Evolutionary conservation across 2,888 invertebrate species (phyloP).

Genomic region (Lymantria dispar): DNA sequence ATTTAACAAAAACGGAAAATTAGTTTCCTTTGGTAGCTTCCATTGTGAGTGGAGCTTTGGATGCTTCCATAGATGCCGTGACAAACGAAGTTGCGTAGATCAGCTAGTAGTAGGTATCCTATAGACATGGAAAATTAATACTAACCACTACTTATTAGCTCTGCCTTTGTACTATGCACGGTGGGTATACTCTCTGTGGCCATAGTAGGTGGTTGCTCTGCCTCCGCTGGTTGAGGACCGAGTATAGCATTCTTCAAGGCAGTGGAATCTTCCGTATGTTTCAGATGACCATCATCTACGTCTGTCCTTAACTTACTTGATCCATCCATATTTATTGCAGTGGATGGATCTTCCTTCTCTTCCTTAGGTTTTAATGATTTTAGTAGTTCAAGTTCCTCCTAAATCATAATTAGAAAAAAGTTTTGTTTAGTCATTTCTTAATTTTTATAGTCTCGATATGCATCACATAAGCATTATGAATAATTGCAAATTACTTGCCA

Average conservation of each 20-base stretch:
- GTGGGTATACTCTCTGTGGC: conserved; percentile 51
- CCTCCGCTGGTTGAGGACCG: conserved; percentile 62
- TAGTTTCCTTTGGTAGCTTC: too few species aligned
- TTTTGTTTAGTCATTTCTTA: too few species aligned
- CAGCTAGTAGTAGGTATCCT: too few species aligned
- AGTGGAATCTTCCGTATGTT: conserved; percentile 73
- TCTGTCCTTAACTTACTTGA: conserved; percentile 58
- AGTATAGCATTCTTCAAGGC: conserved; percentile 73
- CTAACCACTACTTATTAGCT: conserved; percentile 58
- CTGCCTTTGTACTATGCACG: conserved; percentile 61
- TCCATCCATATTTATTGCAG: conserved; percentile 35
- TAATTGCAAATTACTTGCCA: too few species aligned
- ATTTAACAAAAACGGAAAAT: too few species aligned
- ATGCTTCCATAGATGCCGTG: too few species aligned
- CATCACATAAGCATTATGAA: too few species aligned
- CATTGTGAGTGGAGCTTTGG: too few species aligned
- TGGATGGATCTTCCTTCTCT: conserved; percentile 73
- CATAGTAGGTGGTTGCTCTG: conserved; percentile 44
- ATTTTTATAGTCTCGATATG: too few species aligned
- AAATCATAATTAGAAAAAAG: conserved; percentile 6
- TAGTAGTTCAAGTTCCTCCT: conserved; percentile 87
- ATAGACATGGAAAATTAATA: background rate
- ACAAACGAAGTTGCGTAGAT: too few species aligned
- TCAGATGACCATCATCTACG: conserved; percentile 56
- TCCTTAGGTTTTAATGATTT: conserved; percentile 86